These are phyloP conservation scores for Atethmia centrago DNA, from an alignment of 2,888 invertebrate species.

Conservation along the genomic window DNA sequence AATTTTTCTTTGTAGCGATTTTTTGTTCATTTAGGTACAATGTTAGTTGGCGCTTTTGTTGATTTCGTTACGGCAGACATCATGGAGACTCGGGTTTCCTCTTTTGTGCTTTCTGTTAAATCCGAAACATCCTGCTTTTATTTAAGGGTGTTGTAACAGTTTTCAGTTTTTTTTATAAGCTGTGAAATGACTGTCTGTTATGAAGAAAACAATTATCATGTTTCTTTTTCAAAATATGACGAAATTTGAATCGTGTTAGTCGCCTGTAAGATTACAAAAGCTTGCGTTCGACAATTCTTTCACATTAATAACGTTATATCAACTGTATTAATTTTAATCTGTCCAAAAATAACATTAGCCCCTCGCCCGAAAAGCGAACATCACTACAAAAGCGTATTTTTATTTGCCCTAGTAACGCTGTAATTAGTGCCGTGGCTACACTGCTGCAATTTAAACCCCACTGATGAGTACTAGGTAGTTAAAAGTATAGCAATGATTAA, in stretches of 20 bases:
- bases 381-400: slow-evolving; percentile 29
- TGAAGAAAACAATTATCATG: not conserved
- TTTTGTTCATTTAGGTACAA: slow-evolving; percentile 45
- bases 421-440: slow-evolving; percentile 59
- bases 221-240: not conserved
- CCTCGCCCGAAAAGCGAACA: slow-evolving; percentile 2
- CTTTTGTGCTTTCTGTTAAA: slow-evolving; percentile 11
- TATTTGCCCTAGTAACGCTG: slow-evolving; percentile 44
- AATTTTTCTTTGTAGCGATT: slow-evolving; percentile 49
- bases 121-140: not conserved
- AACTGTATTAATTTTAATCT: not conserved
- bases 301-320: not conserved
- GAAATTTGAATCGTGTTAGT: not conserved
- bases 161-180: not conserved
- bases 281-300: not conserved
- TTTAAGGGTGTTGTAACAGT: not conserved
- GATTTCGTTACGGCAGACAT: slow-evolving; percentile 40
- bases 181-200: not conserved
- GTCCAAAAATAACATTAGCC: slow-evolving; percentile 6
- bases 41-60: slow-evolving; percentile 30
- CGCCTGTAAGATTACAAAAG: not conserved
- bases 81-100: not conserved
- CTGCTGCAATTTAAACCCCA: slow-evolving; percentile 39
- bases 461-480: slow-evolving; percentile 50
- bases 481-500: slow-evolving; percentile 57